Evolutionary conservation across 2,888 invertebrate genomes (phyloP).

Genomic region (Gasteruption jaculator): DNA sequence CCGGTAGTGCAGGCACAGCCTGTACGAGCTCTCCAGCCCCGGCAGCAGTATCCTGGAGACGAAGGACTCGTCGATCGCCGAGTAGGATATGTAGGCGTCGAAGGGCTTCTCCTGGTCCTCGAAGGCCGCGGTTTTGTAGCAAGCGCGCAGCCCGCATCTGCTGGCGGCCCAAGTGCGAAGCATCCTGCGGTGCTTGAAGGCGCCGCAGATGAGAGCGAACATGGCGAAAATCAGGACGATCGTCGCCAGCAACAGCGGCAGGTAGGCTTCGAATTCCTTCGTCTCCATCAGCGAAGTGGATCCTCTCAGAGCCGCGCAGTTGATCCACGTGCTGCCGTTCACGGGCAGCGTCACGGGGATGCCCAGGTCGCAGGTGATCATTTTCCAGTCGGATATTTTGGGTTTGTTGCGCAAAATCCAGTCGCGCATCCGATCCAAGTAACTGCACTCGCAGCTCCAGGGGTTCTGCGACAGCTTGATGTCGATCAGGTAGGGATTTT

Average conservation of each 20-base stretch:
- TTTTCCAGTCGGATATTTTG: conserved; percentile 75
- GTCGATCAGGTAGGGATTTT: conserved; percentile 83
- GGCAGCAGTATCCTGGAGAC: conserved; percentile 85
- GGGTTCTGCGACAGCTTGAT: conserved; percentile 79
- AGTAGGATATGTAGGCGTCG: conserved; percentile 94
- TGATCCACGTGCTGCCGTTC: conserved; percentile 76
- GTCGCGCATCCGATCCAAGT: conserved; percentile 71
- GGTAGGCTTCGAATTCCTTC: conserved; percentile 76
- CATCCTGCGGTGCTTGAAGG: conserved; percentile 77
- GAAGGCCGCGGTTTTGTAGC: conserved; percentile 81
- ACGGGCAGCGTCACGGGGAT: conserved; percentile 66
- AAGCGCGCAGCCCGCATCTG: conserved; percentile 79
- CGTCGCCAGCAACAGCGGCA: conserved; percentile 73
- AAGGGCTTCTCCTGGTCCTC: conserved; percentile 74
- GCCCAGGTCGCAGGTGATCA: conserved; percentile 70
- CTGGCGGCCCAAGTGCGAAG: conserved; percentile 83
- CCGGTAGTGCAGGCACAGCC: conserved; percentile 86
- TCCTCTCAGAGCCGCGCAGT: conserved; percentile 70
- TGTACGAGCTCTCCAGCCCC: conserved; percentile 80
- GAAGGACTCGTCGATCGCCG: conserved; percentile 87
- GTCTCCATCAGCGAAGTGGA: conserved; percentile 70
- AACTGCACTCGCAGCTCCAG: conserved; percentile 89
- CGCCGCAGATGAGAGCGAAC: conserved; percentile 71
- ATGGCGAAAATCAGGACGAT: conserved; percentile 74
- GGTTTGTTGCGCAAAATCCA: conserved; percentile 76